Conservation (phyloP, 2,888 invertebrate species). For the Chrysina gloriosa region DNA sequence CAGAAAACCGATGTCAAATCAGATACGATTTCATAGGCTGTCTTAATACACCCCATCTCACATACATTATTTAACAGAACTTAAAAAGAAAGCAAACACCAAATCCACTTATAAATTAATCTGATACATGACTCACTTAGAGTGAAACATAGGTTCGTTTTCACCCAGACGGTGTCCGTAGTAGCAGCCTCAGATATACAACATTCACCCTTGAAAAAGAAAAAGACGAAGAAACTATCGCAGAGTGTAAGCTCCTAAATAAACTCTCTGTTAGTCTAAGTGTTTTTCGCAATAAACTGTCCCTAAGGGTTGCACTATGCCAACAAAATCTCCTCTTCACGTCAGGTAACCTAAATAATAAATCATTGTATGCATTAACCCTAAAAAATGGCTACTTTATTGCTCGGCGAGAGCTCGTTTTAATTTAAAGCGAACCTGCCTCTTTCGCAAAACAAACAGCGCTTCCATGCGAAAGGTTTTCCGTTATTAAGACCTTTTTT, state of each 20-base stretch:
- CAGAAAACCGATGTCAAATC: too few relatives aligned
- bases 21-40: too few relatives aligned
- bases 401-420: constrained; percentile 29
- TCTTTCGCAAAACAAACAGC: constrained; percentile 30
- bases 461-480: constrained; percentile 23
- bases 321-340: constrained; percentile 39
- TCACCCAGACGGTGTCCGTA: neutral
- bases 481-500: constrained; percentile 27
- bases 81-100: too few relatives aligned
- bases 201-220: constrained; percentile 6
- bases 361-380: constrained; percentile 40
- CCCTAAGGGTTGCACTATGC: constrained; percentile 42
- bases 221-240: constrained; percentile 53
- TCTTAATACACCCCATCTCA: too few relatives aligned
- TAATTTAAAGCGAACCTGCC: constrained; percentile 28
- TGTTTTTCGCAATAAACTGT: constrained; percentile 61
- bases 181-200: neutral
- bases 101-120: constrained; percentile 13
- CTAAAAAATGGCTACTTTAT: constrained; percentile 36
- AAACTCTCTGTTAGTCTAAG: constrained; percentile 58
- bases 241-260: constrained; percentile 60
- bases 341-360: constrained; percentile 40
- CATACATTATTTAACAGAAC: too few relatives aligned
- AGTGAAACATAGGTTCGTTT: neutral
- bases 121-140: constrained; percentile 7